These are phyloP conservation scores for Otolemur garnettii DNA, from an alignment of 2,113 vertebrate genomes.

Conservation along the genomic window DNA sequence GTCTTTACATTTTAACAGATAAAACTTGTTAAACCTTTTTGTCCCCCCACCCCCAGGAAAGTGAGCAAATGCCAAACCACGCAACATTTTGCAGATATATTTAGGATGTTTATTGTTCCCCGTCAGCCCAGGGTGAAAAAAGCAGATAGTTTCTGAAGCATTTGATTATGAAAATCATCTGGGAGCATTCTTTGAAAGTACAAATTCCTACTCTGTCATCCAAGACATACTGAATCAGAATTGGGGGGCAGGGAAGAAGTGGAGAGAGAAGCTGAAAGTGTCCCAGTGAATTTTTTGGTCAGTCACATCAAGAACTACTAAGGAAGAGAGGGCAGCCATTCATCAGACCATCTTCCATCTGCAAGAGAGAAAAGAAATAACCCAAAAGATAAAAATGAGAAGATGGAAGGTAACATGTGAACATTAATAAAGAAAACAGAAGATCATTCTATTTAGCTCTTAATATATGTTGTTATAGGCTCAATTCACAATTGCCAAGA, in stretches of 20 bases:
- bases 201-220: not conserved
- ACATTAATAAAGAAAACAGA: not conserved
- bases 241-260: fast-evolving
- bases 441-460: not conserved
- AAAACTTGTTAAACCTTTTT: not conserved
- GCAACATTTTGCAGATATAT: not conserved
- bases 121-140: not conserved
- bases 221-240: not conserved
- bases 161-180: not conserved
- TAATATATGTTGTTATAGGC: not conserved
- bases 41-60: not conserved
- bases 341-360: not conserved
- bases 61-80: not conserved
- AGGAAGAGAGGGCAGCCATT: not conserved
- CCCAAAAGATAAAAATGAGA: not conserved
- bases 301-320: not conserved
- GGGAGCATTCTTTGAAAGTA: not conserved
- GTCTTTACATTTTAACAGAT: not conserved
- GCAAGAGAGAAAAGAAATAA: not conserved
- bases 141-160: not conserved
- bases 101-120: not conserved
- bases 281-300: not conserved
- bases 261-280: fast-evolving
- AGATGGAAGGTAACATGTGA: not conserved
- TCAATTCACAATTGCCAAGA: too few relatives aligned